Percentiles rank a stretch among this genome's conserved stretches.
Conservation (phyloP, 1,140 invertebrate species). For the Ceratina japonica region DNA sequence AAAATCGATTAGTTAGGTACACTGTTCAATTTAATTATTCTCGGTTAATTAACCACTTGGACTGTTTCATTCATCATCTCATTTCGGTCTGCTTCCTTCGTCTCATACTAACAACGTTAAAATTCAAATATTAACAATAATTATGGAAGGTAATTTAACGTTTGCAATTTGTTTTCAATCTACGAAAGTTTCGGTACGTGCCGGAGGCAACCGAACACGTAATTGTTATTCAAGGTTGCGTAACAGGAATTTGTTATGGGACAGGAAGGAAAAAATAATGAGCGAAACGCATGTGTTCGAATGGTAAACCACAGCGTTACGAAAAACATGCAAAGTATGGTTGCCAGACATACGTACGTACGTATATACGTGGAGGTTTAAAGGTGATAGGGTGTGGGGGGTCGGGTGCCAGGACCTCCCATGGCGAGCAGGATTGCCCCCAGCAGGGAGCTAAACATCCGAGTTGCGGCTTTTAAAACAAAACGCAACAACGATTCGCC, state of each 20-base stretch:
- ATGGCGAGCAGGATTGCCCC: constrained; percentile 72
- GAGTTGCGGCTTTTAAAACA: constrained; percentile 70
- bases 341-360: constrained; percentile 33
- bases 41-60: no score
- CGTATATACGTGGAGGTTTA: constrained; percentile 50
- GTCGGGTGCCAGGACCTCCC: constrained; percentile 67
- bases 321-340: constrained; percentile 43
- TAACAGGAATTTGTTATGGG: neutral
- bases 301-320: constrained; percentile 32
- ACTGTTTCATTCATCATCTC: no score
- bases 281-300: constrained; percentile 48
- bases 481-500: constrained; percentile 69
- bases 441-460: constrained; percentile 77
- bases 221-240: no score
- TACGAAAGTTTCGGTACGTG: no score
- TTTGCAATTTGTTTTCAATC: no score
- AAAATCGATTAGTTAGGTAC: no score
- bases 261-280: neutral
- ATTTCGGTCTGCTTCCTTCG: no score
- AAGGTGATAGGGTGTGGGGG: constrained; percentile 49
- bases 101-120: no score
- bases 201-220: no score
- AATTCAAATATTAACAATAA: no score
- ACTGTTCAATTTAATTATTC: neutral
- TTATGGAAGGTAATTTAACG: no score